Conservation (phyloP, 2,888 invertebrate species). For the Stenotaenia linearis region DNA sequence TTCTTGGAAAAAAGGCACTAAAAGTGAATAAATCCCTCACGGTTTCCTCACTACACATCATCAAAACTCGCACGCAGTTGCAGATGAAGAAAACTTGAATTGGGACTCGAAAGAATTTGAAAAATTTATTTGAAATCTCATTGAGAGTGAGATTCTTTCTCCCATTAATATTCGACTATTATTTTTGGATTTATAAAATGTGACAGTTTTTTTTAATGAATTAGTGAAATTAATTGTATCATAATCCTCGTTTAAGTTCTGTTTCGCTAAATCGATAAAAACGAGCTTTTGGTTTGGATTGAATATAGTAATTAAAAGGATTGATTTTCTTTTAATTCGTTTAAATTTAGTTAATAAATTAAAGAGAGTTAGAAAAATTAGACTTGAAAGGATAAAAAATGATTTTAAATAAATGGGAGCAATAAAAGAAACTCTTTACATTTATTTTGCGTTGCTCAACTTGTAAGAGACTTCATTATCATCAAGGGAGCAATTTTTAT, state of each 20-base stretch:
- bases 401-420: neutral
- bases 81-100: neutral
- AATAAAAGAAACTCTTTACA: neutral
- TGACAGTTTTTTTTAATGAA: no score
- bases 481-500: constrained; percentile 3
- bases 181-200: no score
- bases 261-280: neutral
- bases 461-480: constrained; percentile 11
- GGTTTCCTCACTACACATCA: constrained; percentile 24
- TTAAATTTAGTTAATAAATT: neutral
- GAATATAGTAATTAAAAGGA: neutral
- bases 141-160: neutral
- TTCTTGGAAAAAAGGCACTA: neutral
- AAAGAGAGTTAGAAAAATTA: neutral
- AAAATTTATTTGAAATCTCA: neutral
- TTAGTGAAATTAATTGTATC: no score
- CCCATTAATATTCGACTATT: no score
- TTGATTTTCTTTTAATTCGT: neutral
- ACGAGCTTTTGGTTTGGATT: neutral
- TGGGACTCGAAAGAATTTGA: constrained; percentile 12
- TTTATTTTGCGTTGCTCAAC: neutral
- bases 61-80: constrained; percentile 4
- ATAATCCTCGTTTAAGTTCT: neutral
- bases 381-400: neutral
- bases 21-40: constrained; percentile 13